A percentile compares a stretch with the other conserved stretches of the same genome.
Conservation (phyloP, 2,888 invertebrate genomes). For the Ophion ventricosus region DNA sequence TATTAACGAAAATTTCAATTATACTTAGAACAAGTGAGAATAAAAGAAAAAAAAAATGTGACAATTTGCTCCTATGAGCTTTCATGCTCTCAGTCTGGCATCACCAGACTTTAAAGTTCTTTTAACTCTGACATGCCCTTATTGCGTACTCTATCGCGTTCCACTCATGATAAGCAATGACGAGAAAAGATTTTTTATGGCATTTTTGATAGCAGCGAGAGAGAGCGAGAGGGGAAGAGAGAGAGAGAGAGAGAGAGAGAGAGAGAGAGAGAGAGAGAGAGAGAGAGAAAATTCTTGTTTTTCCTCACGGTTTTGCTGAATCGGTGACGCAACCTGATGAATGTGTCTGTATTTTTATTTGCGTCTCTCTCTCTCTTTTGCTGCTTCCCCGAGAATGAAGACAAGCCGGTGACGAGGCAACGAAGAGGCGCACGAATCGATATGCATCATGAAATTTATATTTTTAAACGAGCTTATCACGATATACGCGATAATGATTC, state of each 20-base stretch:
- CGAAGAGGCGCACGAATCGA: conserved; percentile 37
- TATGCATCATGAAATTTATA: conserved; percentile 11
- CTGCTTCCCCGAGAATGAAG: not conserved
- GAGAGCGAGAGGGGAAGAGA: not conserved
- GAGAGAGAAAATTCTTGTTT: conserved; percentile 32
- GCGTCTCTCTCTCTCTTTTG: conserved; percentile 41
- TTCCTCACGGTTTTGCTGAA: conserved; percentile 50
- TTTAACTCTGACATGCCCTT: too few relatives aligned
- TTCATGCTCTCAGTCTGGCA: too few relatives aligned
- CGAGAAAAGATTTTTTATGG: too few relatives aligned
- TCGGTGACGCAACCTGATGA: conserved; percentile 61
- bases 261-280: not conserved
- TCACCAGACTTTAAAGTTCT: too few relatives aligned
- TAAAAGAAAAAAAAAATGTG: too few relatives aligned
- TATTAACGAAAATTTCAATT: too few relatives aligned
- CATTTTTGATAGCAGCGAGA: too few relatives aligned
- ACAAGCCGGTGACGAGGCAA: conserved; percentile 21
- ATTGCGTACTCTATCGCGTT: too few relatives aligned
- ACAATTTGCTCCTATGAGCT: too few relatives aligned
- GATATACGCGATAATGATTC: conserved; percentile 36
- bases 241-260: not conserved
- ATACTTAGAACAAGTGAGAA: too few relatives aligned
- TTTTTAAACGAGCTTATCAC: conserved; percentile 32
- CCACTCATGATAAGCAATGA: too few relatives aligned
- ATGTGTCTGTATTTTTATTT: conserved; percentile 69